Evolutionary conservation across 2,797 vertebrate species (phyloP).

Genomic region (Syngnathus acus): DNA sequence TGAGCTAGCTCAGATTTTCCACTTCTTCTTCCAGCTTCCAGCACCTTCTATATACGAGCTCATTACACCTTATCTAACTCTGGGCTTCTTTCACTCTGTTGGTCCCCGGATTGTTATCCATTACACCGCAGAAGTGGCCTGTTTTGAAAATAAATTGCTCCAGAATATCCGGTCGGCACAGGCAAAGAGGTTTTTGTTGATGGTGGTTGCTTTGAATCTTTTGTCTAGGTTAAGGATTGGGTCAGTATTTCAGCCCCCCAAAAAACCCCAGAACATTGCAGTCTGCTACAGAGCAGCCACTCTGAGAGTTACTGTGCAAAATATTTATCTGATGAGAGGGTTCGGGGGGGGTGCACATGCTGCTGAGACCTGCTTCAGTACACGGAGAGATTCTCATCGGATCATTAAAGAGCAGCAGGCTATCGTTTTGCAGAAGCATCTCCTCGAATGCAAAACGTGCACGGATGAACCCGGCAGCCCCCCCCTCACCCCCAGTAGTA

Average conservation of each 20-base stretch:
- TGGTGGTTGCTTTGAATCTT: background rate
- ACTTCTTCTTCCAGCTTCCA: background rate
- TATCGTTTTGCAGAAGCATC: conserved; percentile 23
- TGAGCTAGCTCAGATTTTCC: background rate
- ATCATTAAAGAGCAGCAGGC: conserved; percentile 40
- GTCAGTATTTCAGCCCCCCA: too few relatives aligned
- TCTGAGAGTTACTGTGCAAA: conserved; percentile 32
- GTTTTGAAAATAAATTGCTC: too few relatives aligned
- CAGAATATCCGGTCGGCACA: background rate
- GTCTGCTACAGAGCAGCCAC: conserved; percentile 29
- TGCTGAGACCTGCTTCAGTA: conserved; percentile 30
- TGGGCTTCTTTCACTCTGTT: background rate
- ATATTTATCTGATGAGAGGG: background rate
- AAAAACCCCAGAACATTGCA: conserved; percentile 24
- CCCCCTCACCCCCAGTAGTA: conserved; percentile 8
- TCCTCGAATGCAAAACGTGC: conserved; percentile 48
- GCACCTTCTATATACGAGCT: background rate
- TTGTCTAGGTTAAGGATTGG: too few relatives aligned
- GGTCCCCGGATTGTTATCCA: too few relatives aligned
- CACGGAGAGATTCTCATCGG: conserved; percentile 9
- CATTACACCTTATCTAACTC: background rate
- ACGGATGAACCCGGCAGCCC: conserved; percentile 37
- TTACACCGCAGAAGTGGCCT: too few relatives aligned
- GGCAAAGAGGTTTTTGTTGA: background rate
- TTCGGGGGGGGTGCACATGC: background rate